phyloP scores from a whole-genome alignment of 2,797 vertebrate species.

The Natrix natrix region DNA sequence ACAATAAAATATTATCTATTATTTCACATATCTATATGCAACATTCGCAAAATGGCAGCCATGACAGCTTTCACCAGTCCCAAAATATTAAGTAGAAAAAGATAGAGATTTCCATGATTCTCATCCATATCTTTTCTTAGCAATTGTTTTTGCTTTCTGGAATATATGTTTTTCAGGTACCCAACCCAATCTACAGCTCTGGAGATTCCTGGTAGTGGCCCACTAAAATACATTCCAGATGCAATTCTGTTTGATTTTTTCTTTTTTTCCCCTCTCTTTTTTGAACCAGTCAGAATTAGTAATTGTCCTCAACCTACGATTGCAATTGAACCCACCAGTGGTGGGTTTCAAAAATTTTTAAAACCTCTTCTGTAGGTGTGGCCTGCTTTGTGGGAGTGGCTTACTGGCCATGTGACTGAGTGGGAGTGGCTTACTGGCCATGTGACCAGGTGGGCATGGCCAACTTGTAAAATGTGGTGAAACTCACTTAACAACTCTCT shows the following conservation, averaged over 20 bases:
- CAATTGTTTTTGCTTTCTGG: neutral
- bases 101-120: neutral
- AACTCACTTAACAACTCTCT: too few species aligned
- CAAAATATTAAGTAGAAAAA: neutral
- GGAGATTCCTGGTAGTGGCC: neutral
- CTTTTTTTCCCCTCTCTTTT: fast-evolving
- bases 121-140: neutral
- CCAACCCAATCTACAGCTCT: neutral
- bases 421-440: too few species aligned
- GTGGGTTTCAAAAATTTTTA: too few species aligned
- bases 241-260: neutral
- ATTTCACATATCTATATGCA: neutral
- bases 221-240: neutral
- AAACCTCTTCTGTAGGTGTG: too few species aligned
- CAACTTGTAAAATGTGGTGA: too few species aligned
- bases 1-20: neutral
- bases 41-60: neutral
- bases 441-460: too few species aligned
- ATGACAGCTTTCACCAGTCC: neutral
- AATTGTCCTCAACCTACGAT: neutral
- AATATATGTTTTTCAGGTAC: neutral
- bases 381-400: too few species aligned
- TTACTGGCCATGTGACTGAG: too few species aligned
- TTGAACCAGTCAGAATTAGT: neutral
- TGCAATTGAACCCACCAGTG: neutral